Conservation (phyloP, 2,888 invertebrate genomes). For the Nomada hirtipes region DNA sequence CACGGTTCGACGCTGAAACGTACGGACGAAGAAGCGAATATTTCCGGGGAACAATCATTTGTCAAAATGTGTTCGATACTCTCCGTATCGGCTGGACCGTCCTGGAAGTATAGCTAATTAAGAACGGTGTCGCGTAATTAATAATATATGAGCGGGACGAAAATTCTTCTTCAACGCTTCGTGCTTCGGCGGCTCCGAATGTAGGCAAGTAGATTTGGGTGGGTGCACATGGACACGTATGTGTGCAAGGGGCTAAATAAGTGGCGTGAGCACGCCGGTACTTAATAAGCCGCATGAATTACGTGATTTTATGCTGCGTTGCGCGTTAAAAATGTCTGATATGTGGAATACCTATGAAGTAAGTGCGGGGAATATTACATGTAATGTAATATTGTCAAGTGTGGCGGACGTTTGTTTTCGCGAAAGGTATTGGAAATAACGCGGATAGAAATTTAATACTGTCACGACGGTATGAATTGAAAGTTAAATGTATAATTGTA, state of each 20-base stretch:
- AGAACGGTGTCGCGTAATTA: conserved; percentile 15
- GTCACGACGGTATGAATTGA: too few species aligned
- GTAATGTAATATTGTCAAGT: too few species aligned
- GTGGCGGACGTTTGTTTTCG: too few species aligned
- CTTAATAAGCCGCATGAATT: conserved; percentile 56
- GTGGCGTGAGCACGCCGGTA: conserved; percentile 35
- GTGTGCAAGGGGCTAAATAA: conserved; percentile 11
- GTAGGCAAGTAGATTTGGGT: conserved; percentile 54
- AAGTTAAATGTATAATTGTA: too few species aligned
- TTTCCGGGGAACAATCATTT: not conserved
- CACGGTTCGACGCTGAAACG: too few species aligned
- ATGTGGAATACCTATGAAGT: not conserved
- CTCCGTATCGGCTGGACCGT: not conserved
- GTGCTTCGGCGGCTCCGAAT: conserved; percentile 26
- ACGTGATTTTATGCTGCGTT: conserved; percentile 43
- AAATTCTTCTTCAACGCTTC: not conserved
- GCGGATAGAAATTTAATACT: too few species aligned
- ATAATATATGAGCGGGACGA: conserved; percentile 6
- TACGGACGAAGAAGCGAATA: not conserved
- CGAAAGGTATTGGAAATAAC: too few species aligned
- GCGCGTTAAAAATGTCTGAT: conserved; percentile 42
- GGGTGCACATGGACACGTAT: conserved; percentile 31
- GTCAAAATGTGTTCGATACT: not conserved
- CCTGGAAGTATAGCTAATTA: conserved; percentile 23
- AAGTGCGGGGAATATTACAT: too few species aligned